Percentiles rank a stretch among this genome's conserved stretches.
Evolutionary conservation across 2,888 invertebrate genomes (phyloP).

Genomic region (Chelonus formosanus): DNA sequence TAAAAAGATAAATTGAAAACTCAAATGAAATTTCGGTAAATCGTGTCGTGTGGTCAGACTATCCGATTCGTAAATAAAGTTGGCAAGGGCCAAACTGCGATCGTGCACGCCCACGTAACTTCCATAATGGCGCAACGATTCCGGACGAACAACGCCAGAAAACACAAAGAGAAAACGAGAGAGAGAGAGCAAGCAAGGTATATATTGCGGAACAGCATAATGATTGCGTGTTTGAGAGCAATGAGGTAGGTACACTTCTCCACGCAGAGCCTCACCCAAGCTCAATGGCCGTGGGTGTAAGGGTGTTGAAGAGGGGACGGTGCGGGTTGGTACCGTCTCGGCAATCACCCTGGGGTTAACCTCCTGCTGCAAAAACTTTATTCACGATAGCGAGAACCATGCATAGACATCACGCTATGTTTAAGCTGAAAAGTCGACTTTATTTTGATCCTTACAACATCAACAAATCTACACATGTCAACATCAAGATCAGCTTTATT

Average conservation of each 20-base stretch:
- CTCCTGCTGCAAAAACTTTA: constrained; percentile 28
- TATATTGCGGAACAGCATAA: constrained; percentile 50
- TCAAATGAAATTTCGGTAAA: constrained; percentile 14
- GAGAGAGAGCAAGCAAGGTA: constrained; percentile 36
- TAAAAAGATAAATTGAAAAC: constrained; percentile 10
- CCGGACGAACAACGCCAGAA: constrained; percentile 36
- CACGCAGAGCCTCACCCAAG: constrained; percentile 23
- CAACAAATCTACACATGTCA: background rate
- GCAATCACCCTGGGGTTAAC: constrained; percentile 28
- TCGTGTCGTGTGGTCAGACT: constrained; percentile 14
- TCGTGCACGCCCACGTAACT: constrained; percentile 62
- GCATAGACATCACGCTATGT: constrained; percentile 39
- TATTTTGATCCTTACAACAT: background rate
- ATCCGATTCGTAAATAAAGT: constrained; percentile 61
- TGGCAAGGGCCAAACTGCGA: constrained; percentile 60
- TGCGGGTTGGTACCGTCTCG: constrained; percentile 51
- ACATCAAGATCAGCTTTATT: no score
- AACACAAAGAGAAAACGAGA: constrained; percentile 20
- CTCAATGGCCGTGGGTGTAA: constrained; percentile 39
- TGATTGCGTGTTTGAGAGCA: constrained; percentile 61
- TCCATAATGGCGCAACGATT: constrained; percentile 62
- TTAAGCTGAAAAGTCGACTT: background rate
- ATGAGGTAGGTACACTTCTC: constrained; percentile 43
- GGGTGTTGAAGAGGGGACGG: constrained; percentile 51
- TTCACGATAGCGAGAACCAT: constrained; percentile 29